Base-by-base conservation (phyloP, 2,797 vertebrate species). In the Austrolebias charrua region DNA sequence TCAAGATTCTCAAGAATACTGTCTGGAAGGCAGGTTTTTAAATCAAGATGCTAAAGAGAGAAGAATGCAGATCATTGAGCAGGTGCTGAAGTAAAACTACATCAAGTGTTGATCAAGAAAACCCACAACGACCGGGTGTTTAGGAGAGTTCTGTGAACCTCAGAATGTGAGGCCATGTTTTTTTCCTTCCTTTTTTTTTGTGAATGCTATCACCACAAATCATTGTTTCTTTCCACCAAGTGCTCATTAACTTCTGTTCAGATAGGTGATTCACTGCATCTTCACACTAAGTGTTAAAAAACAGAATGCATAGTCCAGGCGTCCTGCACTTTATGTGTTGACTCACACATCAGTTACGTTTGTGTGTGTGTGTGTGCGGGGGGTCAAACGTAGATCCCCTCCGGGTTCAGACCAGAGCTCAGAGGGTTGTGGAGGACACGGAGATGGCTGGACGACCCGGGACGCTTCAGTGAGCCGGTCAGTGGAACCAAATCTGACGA, bases 351-450 rank as follows among this genome's bases (percentile, higher is more conserved):
- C 55, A 53, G 76, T 66, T 68, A 58, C 43, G 24, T 24, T 24
- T 24, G 24, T 24, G 24, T 24, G 24, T 24, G 24, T 24, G 24
- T 24, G 24, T 24, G 24, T 1, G 24, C 2, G 24, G 46, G 58
- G 19, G 33, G 65, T 95, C 92, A 99, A 87, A 99, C 98, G 12
- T 99, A 98, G 88, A 99, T 99, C 57, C 97, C 97, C 83, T 98
- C 97, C 0, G 98, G 98, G 84, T 98, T 99, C 73, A 98, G 94
- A 53, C 94, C 93, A 28, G 96, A 95, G 0, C 92, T 94, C 63
- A 96, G 88, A 8, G 96, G 93, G 61, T 92, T 96, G 81, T 96
- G 95, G 4, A 98, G 94, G 73, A 96, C 94, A 15, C 95, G 95
- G 8, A 98, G 93, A 75, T 95, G 96, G 63, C 94, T 93, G 60